Base-by-base conservation (phyloP, 2,797 vertebrate genomes). In the Protonibea diacanthus region DNA sequence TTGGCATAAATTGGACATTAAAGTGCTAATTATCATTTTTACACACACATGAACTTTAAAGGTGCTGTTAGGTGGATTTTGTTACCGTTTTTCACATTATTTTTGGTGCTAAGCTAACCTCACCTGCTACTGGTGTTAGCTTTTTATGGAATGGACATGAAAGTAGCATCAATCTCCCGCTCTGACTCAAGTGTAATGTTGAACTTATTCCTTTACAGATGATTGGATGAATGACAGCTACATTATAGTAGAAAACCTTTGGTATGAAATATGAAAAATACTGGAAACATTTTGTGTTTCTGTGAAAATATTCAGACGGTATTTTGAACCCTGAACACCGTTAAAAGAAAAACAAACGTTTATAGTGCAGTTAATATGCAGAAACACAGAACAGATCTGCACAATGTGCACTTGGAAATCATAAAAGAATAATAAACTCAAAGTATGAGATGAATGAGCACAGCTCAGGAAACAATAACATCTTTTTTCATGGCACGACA, bases 341-440 rank as follows among this genome's bases (percentile, higher is more conserved):
- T 38, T 38, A 38, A 40, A 76, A 64, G 45, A 63, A 47, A 62
- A n/a, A 21, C 21, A 18, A 11, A 21, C 14, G 53, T 59, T 47
- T 27, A 58, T 38, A 74, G 63, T 69, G 47, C 67, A 62, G 42
- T 60, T 25, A 33, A 20, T 12, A 18, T 5, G 29, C 44, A 55
- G 21, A 67, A 20, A 71, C 20, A 62, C 45, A 7, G 14, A 3
- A 58, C n/a, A 59, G 51, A 9, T 51, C 67, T 60, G 74, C 74
- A 47, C 25, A 6, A 13, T 3, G 12, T 13, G 29, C 62, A 70
- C 9, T 3, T 11, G 5, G 5, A 2, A 14, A 49, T 61, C 51
- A 25, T 15, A 20, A 52, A 14, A 9, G 29, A 4, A 45, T 27
- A 9, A n/a, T 21, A 10, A 25, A 38, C 15, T 56, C 29, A 47